Percentiles rank a stretch among this genome's conserved stretches.
These are phyloP conservation scores for Orientallactaga sibirica DNA, from an alignment of 2,797 vertebrate species.

Conservation along the genomic window DNA sequence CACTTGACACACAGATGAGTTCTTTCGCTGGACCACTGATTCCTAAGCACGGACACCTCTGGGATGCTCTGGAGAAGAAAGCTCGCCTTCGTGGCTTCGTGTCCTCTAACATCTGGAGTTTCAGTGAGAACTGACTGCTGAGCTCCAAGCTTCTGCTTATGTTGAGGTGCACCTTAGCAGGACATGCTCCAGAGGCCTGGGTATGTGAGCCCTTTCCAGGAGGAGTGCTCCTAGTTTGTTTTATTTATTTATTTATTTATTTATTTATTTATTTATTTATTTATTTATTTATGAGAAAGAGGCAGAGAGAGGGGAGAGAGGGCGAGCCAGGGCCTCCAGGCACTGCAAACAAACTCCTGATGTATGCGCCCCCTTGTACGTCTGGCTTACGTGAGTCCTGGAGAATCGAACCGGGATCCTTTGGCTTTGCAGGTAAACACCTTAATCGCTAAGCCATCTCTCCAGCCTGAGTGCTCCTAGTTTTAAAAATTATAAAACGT, in stretches of 20 bases:
- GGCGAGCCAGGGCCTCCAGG: too few relatives aligned
- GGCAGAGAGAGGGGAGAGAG: too few relatives aligned
- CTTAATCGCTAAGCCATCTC: too few relatives aligned
- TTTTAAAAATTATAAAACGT: constrained; percentile 22
- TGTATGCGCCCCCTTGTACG: too few relatives aligned
- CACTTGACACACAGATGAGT: background rate
- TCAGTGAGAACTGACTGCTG: background rate
- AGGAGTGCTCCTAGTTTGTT: background rate
- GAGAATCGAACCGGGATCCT: too few relatives aligned
- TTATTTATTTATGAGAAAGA: too few relatives aligned
- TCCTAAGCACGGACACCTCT: background rate
- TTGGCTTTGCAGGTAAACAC: too few relatives aligned
- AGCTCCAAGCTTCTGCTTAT: background rate
- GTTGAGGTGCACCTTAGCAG: background rate
- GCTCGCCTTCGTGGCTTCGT: background rate
- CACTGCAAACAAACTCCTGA: too few relatives aligned
- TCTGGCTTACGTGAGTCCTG: too few relatives aligned
- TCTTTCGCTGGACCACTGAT: background rate
- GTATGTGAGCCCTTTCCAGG: background rate
- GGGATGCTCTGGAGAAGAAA: background rate
- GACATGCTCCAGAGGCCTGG: background rate
- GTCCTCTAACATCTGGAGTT: background rate
- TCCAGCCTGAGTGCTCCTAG: background rate
- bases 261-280: too few relatives aligned
- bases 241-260: too few relatives aligned